phyloP scores from a whole-genome alignment of 2,113 vertebrate genomes.

The Pseudopipra pipra region DNA sequence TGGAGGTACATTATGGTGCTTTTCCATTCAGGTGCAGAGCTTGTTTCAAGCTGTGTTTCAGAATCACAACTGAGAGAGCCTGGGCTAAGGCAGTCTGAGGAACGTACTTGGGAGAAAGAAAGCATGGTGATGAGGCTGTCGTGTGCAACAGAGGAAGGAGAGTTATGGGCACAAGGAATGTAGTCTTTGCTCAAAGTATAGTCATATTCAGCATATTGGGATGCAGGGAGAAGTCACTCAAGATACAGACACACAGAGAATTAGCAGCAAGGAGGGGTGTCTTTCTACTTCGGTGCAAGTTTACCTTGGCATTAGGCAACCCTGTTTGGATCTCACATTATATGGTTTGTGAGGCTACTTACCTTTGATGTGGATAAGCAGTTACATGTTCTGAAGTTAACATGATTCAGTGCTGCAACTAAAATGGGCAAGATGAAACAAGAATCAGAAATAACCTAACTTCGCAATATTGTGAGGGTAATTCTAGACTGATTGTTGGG shows the following conservation, averaged over 20 bases:
- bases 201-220: neutral
- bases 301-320: neutral
- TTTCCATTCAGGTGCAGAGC: accelerated
- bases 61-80: accelerated
- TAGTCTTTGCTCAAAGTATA: neutral
- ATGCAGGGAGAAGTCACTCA: neutral
- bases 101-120: neutral
- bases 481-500: neutral
- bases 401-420: neutral
- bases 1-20: neutral
- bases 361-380: neutral
- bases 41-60: neutral
- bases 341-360: neutral
- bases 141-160: neutral
- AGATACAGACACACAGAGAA: neutral
- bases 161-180: neutral
- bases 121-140: neutral
- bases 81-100: neutral
- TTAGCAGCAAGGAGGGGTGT: neutral
- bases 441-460: neutral
- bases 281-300: neutral
- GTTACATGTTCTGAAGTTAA: neutral
- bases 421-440: neutral
- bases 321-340: accelerated
- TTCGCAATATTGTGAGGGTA: neutral